Evolutionary conservation across 2,797 vertebrate genomes (phyloP).

Genomic region (Jordanella pulchra): DNA sequence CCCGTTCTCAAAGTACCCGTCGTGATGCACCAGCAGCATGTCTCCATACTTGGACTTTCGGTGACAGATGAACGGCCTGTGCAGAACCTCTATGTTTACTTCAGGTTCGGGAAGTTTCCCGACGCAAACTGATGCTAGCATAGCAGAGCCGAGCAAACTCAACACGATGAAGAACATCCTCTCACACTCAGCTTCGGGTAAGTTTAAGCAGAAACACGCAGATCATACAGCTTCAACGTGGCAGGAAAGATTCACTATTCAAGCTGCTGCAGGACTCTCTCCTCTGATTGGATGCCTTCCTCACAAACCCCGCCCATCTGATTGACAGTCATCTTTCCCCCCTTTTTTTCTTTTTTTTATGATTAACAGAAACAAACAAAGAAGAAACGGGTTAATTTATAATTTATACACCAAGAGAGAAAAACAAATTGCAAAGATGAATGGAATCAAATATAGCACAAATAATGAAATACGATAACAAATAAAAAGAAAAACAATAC

Average conservation of each 20-base stretch:
- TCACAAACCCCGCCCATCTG: not conserved
- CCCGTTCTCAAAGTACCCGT: slow-evolving; percentile 90
- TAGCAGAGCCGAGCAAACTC: slow-evolving; percentile 66
- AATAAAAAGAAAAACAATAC: too few species aligned
- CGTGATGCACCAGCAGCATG: slow-evolving; percentile 90
- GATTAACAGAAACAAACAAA: too few species aligned
- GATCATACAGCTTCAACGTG: slow-evolving; percentile 63
- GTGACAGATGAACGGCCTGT: slow-evolving; percentile 92
- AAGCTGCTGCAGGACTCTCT: slow-evolving; percentile 39
- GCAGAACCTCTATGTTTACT: slow-evolving; percentile 87
- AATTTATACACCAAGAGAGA: too few species aligned
- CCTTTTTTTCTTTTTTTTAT: too few species aligned
- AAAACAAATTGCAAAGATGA: too few species aligned
- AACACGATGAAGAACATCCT: slow-evolving; percentile 76
- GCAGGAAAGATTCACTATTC: slow-evolving; percentile 51
- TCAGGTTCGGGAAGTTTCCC: slow-evolving; percentile 89
- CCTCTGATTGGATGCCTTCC: slow-evolving; percentile 58
- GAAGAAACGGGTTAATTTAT: too few species aligned
- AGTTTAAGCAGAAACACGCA: not conserved
- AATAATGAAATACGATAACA: too few species aligned
- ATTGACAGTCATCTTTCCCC: not conserved
- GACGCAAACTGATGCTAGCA: slow-evolving; percentile 71
- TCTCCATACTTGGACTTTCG: slow-evolving; percentile 91
- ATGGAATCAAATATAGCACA: too few species aligned
- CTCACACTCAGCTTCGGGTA: not conserved